Evolutionary conservation across 2,888 invertebrate species (phyloP), one percentile per base, ranked within the genome.

Genomic region (Theodoxus fluviatilis): DNA sequence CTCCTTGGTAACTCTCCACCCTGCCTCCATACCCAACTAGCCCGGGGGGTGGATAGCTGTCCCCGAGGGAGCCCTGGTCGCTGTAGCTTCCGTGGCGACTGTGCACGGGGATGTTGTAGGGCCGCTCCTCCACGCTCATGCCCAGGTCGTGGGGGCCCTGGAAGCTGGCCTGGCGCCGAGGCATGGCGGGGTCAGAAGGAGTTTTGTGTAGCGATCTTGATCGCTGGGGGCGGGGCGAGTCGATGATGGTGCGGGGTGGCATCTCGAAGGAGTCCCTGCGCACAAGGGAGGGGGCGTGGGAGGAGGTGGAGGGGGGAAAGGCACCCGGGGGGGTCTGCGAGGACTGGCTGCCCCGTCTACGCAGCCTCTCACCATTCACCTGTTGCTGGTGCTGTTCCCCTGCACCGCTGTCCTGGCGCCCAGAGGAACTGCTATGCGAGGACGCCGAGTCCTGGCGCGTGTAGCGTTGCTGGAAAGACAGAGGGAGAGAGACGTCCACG

Each of bases 381-480:
- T 75, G 75, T 49, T 78, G 76, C n/a, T n/a, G n/a, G n/a, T n/a
- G n/a, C 49, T 65, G 65, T 7, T 47, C 55, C 28, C 78, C 81
- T 25, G 75, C 75, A 65, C 75, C 76, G 25, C 75, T 75, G 25
- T 81, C 82, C 71, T 79, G 79, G 33, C 79, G 80, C 72, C 81
- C 76, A 43, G 81, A 81, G 49, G 71, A 70, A 73, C 82, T 82
- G 70, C 81, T 82, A 66, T 80, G 79, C 7, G 83, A 83, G 31
- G 82, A 83, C 4, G 78, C 73, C 7, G 83, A 83, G 71, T 87
- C 85, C 69, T 85, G 84, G 18, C 84, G 81, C 69, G 81, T 80
- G 76, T 85, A 86, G 37, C 84, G 82, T n/a, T 80, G 79, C 79
- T 80, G 79, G 33, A 79, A 80, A n/a, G n/a, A n/a, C n/a, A n/a